These are phyloP conservation scores for Engystomops pustulosus DNA, from an alignment of 2,113 vertebrate genomes.

Conservation along the genomic window DNA sequence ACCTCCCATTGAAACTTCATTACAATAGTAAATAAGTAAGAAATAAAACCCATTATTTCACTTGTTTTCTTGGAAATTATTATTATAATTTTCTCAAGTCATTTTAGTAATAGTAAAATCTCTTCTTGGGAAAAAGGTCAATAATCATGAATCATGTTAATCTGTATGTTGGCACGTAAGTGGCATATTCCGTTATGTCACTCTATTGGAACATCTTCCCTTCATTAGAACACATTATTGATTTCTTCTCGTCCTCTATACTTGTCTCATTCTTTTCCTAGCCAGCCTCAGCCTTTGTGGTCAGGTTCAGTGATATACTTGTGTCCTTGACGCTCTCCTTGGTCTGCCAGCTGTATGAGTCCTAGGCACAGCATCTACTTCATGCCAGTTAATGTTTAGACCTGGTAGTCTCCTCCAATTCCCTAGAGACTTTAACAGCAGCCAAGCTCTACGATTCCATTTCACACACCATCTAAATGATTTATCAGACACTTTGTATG, in stretches of 20 bases:
- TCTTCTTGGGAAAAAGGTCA: neutral
- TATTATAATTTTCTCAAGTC: no score
- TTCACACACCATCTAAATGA: conserved; percentile 82
- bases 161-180: neutral
- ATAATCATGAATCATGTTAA: neutral
- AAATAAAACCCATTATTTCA: no score
- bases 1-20: no score
- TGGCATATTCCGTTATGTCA: conserved; percentile 29
- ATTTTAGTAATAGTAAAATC: neutral
- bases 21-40: no score
- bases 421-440: conserved; percentile 68
- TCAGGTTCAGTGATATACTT: conserved; percentile 57
- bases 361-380: conserved; percentile 64
- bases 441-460: conserved; percentile 77
- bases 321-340: conserved; percentile 58
- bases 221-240: conserved; percentile 46
- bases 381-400: conserved; percentile 69
- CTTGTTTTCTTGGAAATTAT: neutral
- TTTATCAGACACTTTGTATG: conserved; percentile 65
- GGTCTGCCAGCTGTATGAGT: conserved; percentile 69
- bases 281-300: conserved; percentile 47
- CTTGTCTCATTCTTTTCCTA: neutral
- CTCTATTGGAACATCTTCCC: conserved; percentile 4
- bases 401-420: conserved; percentile 51
- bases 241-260: conserved; percentile 30